phyloP scores from a whole-genome alignment of 2,888 invertebrate genomes.

The Iselma pallidipennis region DNA sequence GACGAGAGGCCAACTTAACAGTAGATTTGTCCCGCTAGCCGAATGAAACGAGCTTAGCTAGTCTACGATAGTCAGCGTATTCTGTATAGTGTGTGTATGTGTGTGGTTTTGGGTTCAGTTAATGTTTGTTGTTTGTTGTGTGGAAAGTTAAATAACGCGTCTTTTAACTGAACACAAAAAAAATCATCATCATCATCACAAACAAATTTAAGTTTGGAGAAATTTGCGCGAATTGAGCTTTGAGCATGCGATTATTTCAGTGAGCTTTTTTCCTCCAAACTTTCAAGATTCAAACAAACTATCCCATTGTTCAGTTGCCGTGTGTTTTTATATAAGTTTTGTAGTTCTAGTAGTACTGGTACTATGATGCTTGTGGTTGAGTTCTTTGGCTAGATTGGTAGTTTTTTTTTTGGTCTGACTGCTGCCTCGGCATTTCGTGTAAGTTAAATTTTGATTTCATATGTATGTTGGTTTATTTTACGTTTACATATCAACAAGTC shows the following conservation, averaged over 20 bases:
- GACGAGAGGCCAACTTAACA: slow-evolving; percentile 27
- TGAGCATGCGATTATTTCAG: not conserved
- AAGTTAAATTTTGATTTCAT: slow-evolving; percentile 10
- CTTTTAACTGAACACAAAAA: not conserved
- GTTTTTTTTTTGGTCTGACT: slow-evolving; percentile 10
- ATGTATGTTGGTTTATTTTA: slow-evolving; percentile 12
- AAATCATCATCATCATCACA: not conserved
- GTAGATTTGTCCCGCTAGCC: slow-evolving; percentile 27
- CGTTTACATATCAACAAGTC: slow-evolving; percentile 3
- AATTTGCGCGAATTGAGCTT: not conserved
- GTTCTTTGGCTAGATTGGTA: slow-evolving; percentile 16
- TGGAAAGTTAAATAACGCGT: not conserved
- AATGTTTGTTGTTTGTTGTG: slow-evolving; percentile 6
- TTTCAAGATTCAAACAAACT: not conserved
- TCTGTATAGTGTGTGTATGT: slow-evolving; percentile 16
- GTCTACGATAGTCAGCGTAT: not conserved
- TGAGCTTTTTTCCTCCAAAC: not conserved
- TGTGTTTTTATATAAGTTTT: not conserved
- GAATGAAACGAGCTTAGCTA: slow-evolving; percentile 18
- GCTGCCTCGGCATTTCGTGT: slow-evolving; percentile 18
- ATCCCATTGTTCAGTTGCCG: not conserved
- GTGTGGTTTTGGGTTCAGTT: too few relatives aligned
- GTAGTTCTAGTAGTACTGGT: too few relatives aligned
- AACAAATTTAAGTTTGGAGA: not conserved
- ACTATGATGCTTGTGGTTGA: slow-evolving; percentile 15